phyloP scores from a whole-genome alignment of 1,140 invertebrate genomes.

The Mactra quadrangularis region DNA sequence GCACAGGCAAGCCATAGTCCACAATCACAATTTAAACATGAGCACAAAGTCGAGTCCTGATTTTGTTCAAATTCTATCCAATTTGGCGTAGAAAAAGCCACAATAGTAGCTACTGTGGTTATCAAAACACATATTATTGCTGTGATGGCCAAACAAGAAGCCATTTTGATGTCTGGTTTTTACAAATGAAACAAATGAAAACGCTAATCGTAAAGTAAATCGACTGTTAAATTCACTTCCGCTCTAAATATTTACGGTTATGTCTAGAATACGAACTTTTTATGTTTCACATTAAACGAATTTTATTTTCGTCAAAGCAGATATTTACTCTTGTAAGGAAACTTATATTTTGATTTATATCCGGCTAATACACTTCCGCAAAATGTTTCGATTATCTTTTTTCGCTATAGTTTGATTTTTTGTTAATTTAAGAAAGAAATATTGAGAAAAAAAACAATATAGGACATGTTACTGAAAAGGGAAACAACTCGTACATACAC shows the following conservation, averaged over 20 bases:
- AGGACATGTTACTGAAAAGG: too few species aligned
- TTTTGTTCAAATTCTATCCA: constrained; percentile 72
- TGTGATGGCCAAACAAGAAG: constrained; percentile 75
- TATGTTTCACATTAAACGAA: too few species aligned
- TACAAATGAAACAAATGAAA: neutral
- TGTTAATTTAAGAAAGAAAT: too few species aligned
- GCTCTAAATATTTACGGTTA: constrained; percentile 48
- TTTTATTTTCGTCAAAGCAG: too few species aligned
- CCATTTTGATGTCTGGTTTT: constrained; percentile 69
- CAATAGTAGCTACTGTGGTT: constrained; percentile 78
- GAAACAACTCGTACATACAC: too few species aligned
- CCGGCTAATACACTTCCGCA: too few species aligned
- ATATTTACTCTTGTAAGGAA: too few species aligned
- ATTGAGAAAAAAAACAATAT: too few species aligned
- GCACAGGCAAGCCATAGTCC: constrained; percentile 77
- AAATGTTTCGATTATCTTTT: too few species aligned
- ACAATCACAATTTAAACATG: constrained; percentile 74
- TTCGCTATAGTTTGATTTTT: too few species aligned
- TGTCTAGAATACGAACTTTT: neutral
- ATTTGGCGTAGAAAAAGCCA: constrained; percentile 79
- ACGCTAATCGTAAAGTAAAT: constrained; percentile 8
- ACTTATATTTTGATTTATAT: too few species aligned
- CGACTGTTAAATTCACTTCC: neutral
- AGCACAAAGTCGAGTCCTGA: constrained; percentile 51
- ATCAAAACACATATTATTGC: constrained; percentile 80